phyloP scores from a whole-genome alignment of 2,113 vertebrate genomes.

The Danio rerio region DNA sequence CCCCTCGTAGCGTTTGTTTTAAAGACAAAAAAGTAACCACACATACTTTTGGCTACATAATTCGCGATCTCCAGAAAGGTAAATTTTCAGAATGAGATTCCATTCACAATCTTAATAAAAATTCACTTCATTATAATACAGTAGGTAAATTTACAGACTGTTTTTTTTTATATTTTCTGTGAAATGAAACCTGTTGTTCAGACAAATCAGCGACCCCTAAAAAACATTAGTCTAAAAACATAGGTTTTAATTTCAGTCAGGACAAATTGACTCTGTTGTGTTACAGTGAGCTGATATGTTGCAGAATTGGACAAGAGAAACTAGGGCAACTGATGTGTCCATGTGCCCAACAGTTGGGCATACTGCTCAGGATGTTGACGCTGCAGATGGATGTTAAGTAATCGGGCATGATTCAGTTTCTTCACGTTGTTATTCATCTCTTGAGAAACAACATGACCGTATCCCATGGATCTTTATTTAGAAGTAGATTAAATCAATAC shows the following conservation, averaged over 20 bases:
- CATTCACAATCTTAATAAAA: too few relatives aligned
- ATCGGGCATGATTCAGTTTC: constrained; percentile 46
- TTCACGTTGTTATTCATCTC: constrained; percentile 48
- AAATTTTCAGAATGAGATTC: too few relatives aligned
- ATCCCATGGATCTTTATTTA: constrained; percentile 5
- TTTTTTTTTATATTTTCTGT: neutral
- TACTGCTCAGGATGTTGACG: neutral
- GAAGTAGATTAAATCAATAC: too few relatives aligned
- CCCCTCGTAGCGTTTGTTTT: too few relatives aligned
- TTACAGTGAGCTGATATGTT: neutral
- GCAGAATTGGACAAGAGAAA: constrained; percentile 21
- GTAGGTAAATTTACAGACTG: too few relatives aligned
- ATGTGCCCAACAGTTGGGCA: constrained; percentile 45
- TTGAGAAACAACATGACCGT: constrained; percentile 1
- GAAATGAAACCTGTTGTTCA: neutral
- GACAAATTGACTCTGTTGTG: neutral
- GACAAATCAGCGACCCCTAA: neutral
- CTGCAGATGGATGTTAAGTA: constrained; percentile 56
- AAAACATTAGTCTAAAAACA: neutral
- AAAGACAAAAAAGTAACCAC: too few relatives aligned
- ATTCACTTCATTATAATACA: too few relatives aligned
- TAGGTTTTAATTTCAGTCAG: neutral
- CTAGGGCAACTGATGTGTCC: constrained; percentile 37
- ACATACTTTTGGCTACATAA: too few relatives aligned
- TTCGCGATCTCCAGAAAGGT: too few relatives aligned